phyloP scores from a whole-genome alignment of 2,888 invertebrate species.

The Alviniconcha strummeri region DNA sequence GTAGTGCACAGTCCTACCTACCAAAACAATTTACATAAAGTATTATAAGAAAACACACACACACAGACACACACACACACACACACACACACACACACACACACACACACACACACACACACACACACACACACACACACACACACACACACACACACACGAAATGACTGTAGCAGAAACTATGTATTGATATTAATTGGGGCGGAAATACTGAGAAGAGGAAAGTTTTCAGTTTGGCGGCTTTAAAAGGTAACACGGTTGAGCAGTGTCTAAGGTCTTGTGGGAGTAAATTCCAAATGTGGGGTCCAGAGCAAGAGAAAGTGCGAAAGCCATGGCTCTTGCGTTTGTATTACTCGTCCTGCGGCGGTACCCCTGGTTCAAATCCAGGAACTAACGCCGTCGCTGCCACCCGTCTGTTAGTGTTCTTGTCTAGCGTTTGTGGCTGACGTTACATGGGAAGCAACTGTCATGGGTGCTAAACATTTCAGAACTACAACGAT shows the following conservation, averaged over 20 bases:
- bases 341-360: neutral
- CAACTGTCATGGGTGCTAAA: too few relatives aligned
- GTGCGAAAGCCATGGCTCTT: neutral
- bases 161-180: neutral
- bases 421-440: too few relatives aligned
- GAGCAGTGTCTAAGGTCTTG: neutral
- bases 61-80: too few relatives aligned
- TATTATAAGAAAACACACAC: too few relatives aligned
- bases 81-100: neutral
- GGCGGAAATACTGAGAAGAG: neutral
- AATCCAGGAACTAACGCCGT: too few relatives aligned
- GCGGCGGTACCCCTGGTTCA: too few relatives aligned
- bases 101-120: neutral
- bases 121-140: neutral
- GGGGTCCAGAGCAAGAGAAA: neutral
- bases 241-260: neutral
- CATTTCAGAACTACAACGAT: too few relatives aligned
- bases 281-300: neutral
- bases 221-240: neutral
- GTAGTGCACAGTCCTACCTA: too few relatives aligned
- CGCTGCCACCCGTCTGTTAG: too few relatives aligned
- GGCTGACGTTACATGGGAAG: too few relatives aligned
- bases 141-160: conserved; percentile 1
- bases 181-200: neutral
- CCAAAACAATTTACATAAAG: too few relatives aligned